These are phyloP conservation scores for Oxyura jamaicensis DNA, from an alignment of 2,113 vertebrate genomes.

Conservation along the genomic window DNA sequence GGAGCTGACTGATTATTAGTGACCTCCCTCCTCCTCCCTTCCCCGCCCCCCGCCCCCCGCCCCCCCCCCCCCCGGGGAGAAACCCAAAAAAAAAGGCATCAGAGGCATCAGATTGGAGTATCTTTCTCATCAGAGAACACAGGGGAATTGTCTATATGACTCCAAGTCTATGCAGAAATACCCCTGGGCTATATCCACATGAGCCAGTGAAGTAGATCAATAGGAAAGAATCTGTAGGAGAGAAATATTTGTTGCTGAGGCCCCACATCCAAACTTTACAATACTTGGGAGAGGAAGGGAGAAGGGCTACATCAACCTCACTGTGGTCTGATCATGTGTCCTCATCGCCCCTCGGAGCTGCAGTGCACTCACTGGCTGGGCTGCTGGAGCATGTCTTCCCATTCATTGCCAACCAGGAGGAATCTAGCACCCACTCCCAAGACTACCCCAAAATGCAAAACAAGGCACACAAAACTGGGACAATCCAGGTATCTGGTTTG, in stretches of 20 bases:
- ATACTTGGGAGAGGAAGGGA: not conserved
- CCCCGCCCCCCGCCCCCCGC: not conserved
- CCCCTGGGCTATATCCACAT: not conserved
- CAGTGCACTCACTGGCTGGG: not conserved
- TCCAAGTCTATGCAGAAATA: not conserved
- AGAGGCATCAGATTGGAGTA: not conserved
- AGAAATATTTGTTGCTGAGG: not conserved
- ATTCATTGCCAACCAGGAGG: not conserved
- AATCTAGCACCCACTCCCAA: not conserved
- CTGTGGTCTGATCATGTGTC: not conserved
- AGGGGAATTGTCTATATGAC: not conserved
- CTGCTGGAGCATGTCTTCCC: fast-evolving
- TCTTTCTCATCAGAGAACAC: not conserved
- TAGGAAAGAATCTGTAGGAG: not conserved
- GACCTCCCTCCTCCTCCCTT: not conserved
- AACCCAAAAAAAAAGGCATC: too few species aligned
- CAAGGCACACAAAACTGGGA: not conserved
- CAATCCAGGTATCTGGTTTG: not conserved
- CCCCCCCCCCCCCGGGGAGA: not conserved
- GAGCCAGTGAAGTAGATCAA: not conserved
- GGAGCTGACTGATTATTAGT: not conserved
- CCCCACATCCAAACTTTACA: not conserved
- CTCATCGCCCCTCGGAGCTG: not conserved
- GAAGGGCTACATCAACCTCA: not conserved
- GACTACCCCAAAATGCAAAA: not conserved